A percentile compares a stretch with the other conserved stretches of the same genome.
These are phyloP conservation scores for Sepioteuthis lessoniana DNA, from an alignment of 2,888 invertebrate species.

Conservation along the genomic window DNA sequence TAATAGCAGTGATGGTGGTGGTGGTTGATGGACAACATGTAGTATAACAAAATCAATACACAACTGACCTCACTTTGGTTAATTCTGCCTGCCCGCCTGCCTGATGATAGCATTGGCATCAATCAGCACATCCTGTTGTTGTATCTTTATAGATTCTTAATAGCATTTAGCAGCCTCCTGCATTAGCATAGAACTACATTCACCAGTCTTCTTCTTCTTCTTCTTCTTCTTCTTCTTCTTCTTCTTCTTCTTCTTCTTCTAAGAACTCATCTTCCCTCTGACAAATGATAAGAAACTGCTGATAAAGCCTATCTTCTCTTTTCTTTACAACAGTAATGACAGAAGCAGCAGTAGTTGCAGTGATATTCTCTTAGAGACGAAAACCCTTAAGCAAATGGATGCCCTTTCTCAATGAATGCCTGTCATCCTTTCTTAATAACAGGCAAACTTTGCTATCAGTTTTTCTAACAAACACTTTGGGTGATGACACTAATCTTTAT, in stretches of 20 bases:
- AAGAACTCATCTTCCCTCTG: neutral
- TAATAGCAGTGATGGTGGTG: neutral
- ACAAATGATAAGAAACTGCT: neutral
- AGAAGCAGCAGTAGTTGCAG: neutral
- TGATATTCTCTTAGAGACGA: neutral
- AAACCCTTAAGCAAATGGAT: conserved; percentile 21
- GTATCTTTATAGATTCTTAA: conserved; percentile 33
- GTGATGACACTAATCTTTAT: neutral
- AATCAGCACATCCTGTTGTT: conserved; percentile 21
- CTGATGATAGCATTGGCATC: conserved; percentile 20
- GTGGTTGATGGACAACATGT: neutral
- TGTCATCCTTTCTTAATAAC: neutral
- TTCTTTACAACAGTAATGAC: neutral
- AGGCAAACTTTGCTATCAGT: neutral
- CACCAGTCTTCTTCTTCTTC: neutral
- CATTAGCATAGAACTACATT: conserved; percentile 21
- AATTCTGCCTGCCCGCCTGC: neutral
- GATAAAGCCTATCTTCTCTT: neutral
- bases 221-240: neutral
- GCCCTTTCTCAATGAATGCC: conserved; percentile 15
- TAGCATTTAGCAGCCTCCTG: conserved; percentile 33
- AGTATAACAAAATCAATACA: conserved; percentile 9
- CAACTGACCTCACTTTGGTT: conserved; percentile 33
- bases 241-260: conserved; percentile 3
- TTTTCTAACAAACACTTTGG: conserved; percentile 33